Conservation (phyloP, 2,113 vertebrate species). For the Callionymus lyra region DNA sequence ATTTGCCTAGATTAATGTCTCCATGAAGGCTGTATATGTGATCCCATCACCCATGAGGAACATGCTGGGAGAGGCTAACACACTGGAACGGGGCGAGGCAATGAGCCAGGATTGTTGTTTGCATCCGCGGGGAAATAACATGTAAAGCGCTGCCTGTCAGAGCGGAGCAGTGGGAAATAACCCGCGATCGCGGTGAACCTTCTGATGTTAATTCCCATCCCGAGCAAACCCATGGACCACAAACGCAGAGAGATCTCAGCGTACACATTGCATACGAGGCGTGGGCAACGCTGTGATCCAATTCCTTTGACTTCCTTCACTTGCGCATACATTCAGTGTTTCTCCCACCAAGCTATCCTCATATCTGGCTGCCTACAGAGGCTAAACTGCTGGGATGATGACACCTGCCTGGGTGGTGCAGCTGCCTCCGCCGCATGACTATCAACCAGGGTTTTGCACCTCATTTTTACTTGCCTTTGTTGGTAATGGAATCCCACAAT, state of each 20-base stretch:
- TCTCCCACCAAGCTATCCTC: neutral
- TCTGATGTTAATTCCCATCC: slow-evolving; percentile 28
- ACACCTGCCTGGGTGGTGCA: slow-evolving; percentile 20
- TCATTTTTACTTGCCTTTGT: slow-evolving; percentile 8
- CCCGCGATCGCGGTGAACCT: slow-evolving; percentile 16
- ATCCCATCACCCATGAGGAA: slow-evolving; percentile 20
- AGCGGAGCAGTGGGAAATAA: slow-evolving; percentile 42
- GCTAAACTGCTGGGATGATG: slow-evolving; percentile 7
- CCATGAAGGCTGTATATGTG: slow-evolving; percentile 10
- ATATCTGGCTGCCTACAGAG: slow-evolving; percentile 11
- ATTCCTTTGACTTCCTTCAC: neutral
- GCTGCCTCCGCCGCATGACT: slow-evolving; percentile 8
- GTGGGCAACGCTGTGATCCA: slow-evolving; percentile 3
- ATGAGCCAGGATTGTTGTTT: slow-evolving; percentile 44
- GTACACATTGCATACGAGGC: slow-evolving; percentile 3
- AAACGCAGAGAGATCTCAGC: slow-evolving; percentile 7
- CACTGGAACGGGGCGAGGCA: slow-evolving; percentile 31
- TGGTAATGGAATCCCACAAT: slow-evolving; percentile 1
- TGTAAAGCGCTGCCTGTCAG: slow-evolving; percentile 38
- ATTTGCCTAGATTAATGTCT: slow-evolving; percentile 9
- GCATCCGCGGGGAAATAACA: slow-evolving; percentile 52
- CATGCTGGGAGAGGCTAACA: slow-evolving; percentile 23
- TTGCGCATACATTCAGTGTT: neutral
- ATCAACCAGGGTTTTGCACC: slow-evolving; percentile 1
- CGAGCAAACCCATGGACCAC: slow-evolving; percentile 13